These are phyloP conservation scores for Astropecten irregularis DNA, from an alignment of 53 echinoderm and acorn worm genomes.

Conservation along the genomic window DNA sequence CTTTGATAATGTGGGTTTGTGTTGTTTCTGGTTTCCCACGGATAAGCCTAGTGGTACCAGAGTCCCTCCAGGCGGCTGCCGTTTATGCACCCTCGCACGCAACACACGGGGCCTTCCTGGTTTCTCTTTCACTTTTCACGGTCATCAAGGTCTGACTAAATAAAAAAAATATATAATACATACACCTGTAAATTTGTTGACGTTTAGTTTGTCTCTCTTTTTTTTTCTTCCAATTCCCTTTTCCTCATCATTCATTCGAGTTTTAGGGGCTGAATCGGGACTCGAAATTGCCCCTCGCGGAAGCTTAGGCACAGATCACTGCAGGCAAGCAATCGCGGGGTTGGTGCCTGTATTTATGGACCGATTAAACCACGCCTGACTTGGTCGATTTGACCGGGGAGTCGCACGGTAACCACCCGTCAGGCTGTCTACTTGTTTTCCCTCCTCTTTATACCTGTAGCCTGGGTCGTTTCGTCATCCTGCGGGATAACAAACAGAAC, in stretches of 20 bases:
- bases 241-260: no score
- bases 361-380: conserved; percentile 25
- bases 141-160: conserved; percentile 17
- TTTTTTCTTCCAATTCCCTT: conserved; percentile 16
- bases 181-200: conserved; percentile 54
- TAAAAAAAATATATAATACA: conserved; percentile 2
- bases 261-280: conserved; percentile 17
- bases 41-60: no score
- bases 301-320: conserved; percentile 53
- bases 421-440: conserved; percentile 43
- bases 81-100: no score
- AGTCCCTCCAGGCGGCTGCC: no score
- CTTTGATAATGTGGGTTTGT: no score
- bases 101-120: background rate
- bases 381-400: background rate
- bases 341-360: conserved; percentile 9
- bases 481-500: background rate
- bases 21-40: conserved; percentile 48
- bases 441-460: background rate
- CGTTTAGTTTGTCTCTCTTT: conserved; percentile 29
- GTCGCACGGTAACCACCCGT: background rate
- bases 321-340: conserved; percentile 16
- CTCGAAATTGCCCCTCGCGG: conserved; percentile 16
- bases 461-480: background rate
- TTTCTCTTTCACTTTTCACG: conserved; percentile 25